Evolutionary conservation across 2,797 vertebrate genomes (phyloP), one percentile per base, ranked within the genome.

Genomic region (Trichosurus vulpecula): DNA sequence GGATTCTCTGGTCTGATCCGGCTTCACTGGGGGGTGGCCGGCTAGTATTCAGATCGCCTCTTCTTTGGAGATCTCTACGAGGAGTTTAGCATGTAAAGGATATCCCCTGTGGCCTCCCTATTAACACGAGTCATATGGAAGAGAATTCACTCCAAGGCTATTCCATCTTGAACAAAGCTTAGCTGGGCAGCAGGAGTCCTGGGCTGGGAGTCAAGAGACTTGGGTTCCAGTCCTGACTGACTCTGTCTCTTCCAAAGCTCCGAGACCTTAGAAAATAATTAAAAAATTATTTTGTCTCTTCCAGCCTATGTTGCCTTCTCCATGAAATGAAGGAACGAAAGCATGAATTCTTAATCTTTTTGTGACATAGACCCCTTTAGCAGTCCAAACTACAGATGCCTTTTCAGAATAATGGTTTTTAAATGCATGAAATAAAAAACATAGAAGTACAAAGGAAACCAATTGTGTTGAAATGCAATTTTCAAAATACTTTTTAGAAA

Each of bases 21-120:
- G 41, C 41, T 51, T 47, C 31, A 5, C 22, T 25, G 41, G 41
- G 90, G 27, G 55, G 35, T 41, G 92, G 66, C 6, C 0, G 16
- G 74, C 94, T 92, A 90, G 52, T 54, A 94, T 52, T 96, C 96
- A n/a, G 53, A 58, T 93, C 96, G 55, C 22, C 91, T 93, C 55
- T 52, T 95, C 92, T 30, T 11, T 25, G 87, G 52, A 14, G 95
- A 95, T 66, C 30, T 93, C 55, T 3, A 81, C 41, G 55, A 94
- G 91, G 74, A 31, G 35, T 31, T 95, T 91, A 95, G 94, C 92
- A 89, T 74, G 0, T 11, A 31, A 61, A 87, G 94, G 35, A 96
- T 52, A 41, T 22, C 91, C 58, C 14, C 27, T 41, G 52, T 2
- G 0, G 90, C 81, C 47, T 91, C 93, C 90, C 53, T 1, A 11